Conservation (phyloP, 1,140 invertebrate genomes). For the Aphidius ervi region DNA sequence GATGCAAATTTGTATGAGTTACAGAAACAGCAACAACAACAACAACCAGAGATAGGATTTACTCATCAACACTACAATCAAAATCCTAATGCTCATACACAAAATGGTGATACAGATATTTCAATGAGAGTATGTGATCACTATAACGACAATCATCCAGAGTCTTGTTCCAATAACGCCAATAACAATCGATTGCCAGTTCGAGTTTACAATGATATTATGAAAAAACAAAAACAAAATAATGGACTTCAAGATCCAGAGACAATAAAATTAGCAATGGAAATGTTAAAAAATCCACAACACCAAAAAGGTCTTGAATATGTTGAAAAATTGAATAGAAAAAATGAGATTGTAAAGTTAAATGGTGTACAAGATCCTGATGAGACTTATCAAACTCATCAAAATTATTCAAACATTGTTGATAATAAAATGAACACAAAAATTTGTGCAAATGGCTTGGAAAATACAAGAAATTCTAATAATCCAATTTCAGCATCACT, state of each 20-base stretch:
- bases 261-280: slow-evolving; percentile 24
- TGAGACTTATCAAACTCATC: slow-evolving; percentile 9
- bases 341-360: slow-evolving; percentile 18
- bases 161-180: too few relatives aligned
- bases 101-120: too few relatives aligned
- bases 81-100: too few relatives aligned
- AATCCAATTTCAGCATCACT: slow-evolving; percentile 27
- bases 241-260: slow-evolving; percentile 42
- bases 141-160: too few relatives aligned
- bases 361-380: slow-evolving; percentile 36
- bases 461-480: slow-evolving; percentile 32
- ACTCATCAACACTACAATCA: too few relatives aligned
- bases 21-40: slow-evolving; percentile 7
- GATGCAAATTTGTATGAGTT: neutral
- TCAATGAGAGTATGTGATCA: too few relatives aligned
- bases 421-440: slow-evolving; percentile 11
- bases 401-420: slow-evolving; percentile 4
- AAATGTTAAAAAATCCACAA: slow-evolving; percentile 20
- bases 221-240: slow-evolving; percentile 33
- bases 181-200: too few relatives aligned
- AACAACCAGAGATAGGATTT: neutral
- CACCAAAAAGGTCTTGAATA: slow-evolving; percentile 27
- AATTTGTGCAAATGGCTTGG: slow-evolving; percentile 33
- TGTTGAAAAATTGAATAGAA: slow-evolving; percentile 23
- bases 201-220: slow-evolving; percentile 27